Evolutionary conservation across 53 echinoderm and acorn worm genomes (phyloP), one percentile per base, ranked within the genome.

Genomic region (Echinometra lucunter): DNA sequence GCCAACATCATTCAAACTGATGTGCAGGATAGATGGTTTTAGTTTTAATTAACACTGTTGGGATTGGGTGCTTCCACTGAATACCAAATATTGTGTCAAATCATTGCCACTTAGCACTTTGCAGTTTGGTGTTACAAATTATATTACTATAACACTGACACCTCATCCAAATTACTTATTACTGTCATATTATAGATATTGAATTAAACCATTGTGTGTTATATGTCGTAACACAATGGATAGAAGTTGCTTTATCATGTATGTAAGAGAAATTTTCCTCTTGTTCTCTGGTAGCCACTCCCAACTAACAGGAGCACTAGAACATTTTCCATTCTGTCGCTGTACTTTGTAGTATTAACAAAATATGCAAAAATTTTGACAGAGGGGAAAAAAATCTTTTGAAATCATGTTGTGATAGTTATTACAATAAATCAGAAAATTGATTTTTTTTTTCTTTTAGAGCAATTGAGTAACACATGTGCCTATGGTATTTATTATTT

Each of bases 401-500:
- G 23, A 78, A 78, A 78, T 78, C 78, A 42, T 38, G 74, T 38
- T 37, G 38, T 42, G 18, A 78, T 78, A 78, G 42, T 78, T 78
- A 40, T 19, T 78, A 21, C 23, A 19, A 28, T 21, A 15, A 88
- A 34, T 28, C 34, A n/a, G 12, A 88, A 55, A 15, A 28, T 88
- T 9, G 25, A 37, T 49, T 53, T 28, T 2, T 12, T 88, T 88
- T 88, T 23, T 44, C 4, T 82, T 44, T 88, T 55, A 37, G 58
- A 90, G 19, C 32, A 23, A 19, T 58, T 58, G 58, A 40, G 56
- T 40, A 66, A 90, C 90, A 90, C 63, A 90, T 90, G 90, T 90
- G 90, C 90, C 90, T 90, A 90, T 90, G 57, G 90, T 90, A 90
- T 90, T 57, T 90, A 90, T 58, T 90, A 58, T 58, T 90, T 44